Base-by-base conservation (phyloP, 2,113 vertebrate genomes). In the Clarias batrachus region DNA sequence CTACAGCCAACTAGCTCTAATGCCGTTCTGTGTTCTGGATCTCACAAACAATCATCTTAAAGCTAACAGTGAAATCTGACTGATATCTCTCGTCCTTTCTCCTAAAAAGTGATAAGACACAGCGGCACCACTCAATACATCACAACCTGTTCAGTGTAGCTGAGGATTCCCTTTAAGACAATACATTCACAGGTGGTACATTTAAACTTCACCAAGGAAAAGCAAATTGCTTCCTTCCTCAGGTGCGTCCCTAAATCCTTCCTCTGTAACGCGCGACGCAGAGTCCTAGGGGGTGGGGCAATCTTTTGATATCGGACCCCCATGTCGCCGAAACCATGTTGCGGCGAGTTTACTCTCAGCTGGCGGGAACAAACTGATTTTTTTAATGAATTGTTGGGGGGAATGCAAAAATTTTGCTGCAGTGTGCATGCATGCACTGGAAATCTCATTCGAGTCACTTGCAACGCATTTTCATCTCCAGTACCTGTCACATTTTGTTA, bases 401-500 rank as follows among this genome's bases (percentile, higher is more conserved):
- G 12, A 41, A 27, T 0, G 19, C 70, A 33, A 10, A 19, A 7
- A 16, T 12, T 3, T 52, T 16, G 7, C 14, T 19, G 52, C 37
- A 16, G 54, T 56, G 76, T 78, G 57, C 56, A 59, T 78, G 57
- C 56, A 59, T n/a, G 1, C 25, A n/a, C 19, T 25, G 54, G 54
- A 30, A 57, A 57, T n/a, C 52, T n/a, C 1, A 37, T 37, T 62
- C 10, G 14, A 48, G 41, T 88, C 68, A 41, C 81, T 37, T 2
- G 85, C 88, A 88, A 88, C 79, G 66, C 0, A 41, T 19, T 37
- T 85, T 13, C 52, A 27, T 78, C n/a, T 73, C 68, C 10, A 56
- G 77, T 77, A 54, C 57, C 21, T 59, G 81, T 30, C 79, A 63
- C 37, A 86, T 82, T 57, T 54, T 84, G 33, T 71, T 71, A 7